Evolutionary conservation across 2,113 vertebrate genomes (phyloP).

Genomic region (Crotalus tigris): DNA sequence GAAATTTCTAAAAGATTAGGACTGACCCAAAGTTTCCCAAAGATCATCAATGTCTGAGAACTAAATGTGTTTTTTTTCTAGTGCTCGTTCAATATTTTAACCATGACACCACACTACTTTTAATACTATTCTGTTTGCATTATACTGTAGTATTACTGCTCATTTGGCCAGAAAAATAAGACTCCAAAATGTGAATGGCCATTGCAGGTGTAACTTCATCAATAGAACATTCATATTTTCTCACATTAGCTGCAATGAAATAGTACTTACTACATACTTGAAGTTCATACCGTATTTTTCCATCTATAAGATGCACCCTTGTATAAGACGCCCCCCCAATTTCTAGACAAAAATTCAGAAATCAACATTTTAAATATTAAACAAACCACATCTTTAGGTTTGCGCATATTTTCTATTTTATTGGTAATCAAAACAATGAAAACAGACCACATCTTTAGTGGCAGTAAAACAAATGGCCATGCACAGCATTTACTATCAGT

Average conservation of each 20-base stretch:
- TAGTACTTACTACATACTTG: neutral
- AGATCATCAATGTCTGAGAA: neutral
- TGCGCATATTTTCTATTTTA: too few species aligned
- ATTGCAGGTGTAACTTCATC: neutral
- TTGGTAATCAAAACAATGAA: too few species aligned
- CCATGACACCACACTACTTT: neutral
- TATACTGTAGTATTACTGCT: neutral
- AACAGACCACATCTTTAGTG: too few species aligned
- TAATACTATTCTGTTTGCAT: neutral
- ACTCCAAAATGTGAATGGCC: too few species aligned
- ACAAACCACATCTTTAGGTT: too few species aligned
- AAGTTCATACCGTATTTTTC: neutral
- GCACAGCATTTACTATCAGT: too few species aligned
- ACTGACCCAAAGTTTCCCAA: neutral
- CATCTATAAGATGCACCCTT: too few species aligned
- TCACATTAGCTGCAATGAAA: neutral
- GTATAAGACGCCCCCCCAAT: too few species aligned
- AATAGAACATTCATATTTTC: neutral
- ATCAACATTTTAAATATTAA: too few species aligned
- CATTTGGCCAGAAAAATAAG: neutral
- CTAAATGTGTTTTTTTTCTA: neutral
- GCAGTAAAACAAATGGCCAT: too few species aligned
- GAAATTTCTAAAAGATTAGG: neutral
- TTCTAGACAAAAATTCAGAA: too few species aligned
- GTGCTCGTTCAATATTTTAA: neutral